phyloP scores from a whole-genome alignment of 2,888 invertebrate genomes.

The Ptycholaimellus sp. region DNA sequence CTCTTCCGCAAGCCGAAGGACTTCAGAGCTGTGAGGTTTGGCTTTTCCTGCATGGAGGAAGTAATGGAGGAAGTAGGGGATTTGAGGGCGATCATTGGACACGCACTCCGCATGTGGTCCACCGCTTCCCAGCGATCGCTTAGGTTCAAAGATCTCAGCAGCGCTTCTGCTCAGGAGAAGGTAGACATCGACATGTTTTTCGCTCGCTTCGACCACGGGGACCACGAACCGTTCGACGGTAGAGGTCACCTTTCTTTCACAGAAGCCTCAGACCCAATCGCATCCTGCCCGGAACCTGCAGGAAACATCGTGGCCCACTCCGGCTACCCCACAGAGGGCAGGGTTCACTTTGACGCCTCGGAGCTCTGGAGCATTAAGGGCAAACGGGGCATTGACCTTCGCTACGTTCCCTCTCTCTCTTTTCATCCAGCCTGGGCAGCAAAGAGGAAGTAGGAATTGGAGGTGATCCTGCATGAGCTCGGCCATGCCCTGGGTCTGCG shows the following conservation, averaged over 20 bases:
- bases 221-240: constrained; percentile 11
- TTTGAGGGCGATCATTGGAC: constrained; percentile 2
- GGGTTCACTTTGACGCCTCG: constrained; percentile 19
- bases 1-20: constrained; percentile 4
- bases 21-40: constrained; percentile 3
- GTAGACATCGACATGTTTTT: constrained; percentile 15
- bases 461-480: constrained; percentile 20
- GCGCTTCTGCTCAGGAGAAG: not conserved
- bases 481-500: constrained; percentile 20
- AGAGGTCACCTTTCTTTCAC: constrained; percentile 2
- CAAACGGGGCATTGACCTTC: constrained; percentile 5
- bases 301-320: constrained; percentile 20
- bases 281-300: not conserved
- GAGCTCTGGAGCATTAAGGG: constrained; percentile 11
- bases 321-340: constrained; percentile 16
- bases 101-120: constrained; percentile 9
- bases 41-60: not conserved
- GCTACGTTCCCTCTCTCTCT: constrained; percentile 6
- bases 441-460: constrained; percentile 1
- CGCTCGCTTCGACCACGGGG: constrained; percentile 12
- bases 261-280: constrained; percentile 2
- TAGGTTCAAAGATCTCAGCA: constrained; percentile 5
- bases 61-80: not conserved
- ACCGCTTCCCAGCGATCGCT: constrained; percentile 7
- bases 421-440: not conserved